Evolutionary conservation across 2,888 invertebrate genomes (phyloP).

Genomic region (Tholera decimalis): DNA sequence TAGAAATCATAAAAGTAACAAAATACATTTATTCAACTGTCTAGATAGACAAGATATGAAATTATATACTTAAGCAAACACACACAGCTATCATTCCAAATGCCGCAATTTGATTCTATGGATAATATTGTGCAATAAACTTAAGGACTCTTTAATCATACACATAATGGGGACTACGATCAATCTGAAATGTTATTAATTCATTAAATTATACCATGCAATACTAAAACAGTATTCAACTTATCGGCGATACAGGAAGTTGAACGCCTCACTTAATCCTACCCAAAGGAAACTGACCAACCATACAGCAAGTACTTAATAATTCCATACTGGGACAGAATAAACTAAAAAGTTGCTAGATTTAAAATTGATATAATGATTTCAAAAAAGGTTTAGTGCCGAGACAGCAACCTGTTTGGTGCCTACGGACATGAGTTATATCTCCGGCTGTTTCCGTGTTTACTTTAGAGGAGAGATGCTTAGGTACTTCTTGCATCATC

Average conservation of each 20-base stretch:
- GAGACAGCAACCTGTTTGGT: conserved; percentile 55
- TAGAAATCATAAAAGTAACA: too few relatives aligned
- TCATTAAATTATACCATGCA: too few relatives aligned
- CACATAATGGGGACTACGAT: background rate
- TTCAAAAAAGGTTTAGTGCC: conserved; percentile 56
- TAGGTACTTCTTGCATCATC: conserved; percentile 33
- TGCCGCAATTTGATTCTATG: too few relatives aligned
- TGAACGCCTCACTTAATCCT: background rate
- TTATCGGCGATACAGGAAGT: conserved; percentile 29
- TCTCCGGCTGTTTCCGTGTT: conserved; percentile 51
- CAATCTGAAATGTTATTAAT: too few relatives aligned
- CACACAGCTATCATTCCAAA: too few relatives aligned
- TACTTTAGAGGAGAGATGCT: conserved; percentile 31
- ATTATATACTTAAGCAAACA: too few relatives aligned
- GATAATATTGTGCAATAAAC: too few relatives aligned
- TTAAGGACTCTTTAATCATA: too few relatives aligned
- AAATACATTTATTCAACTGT: too few relatives aligned
- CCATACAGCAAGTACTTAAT: background rate
- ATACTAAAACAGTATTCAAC: too few relatives aligned
- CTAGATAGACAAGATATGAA: too few relatives aligned
- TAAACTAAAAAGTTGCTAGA: conserved; percentile 33
- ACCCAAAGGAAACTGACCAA: background rate
- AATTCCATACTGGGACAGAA: conserved; percentile 4
- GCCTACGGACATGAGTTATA: conserved; percentile 56
- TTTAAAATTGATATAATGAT: conserved; percentile 30